phyloP scores from a whole-genome alignment of 2,888 invertebrate genomes.

The Dioctria linearis region DNA sequence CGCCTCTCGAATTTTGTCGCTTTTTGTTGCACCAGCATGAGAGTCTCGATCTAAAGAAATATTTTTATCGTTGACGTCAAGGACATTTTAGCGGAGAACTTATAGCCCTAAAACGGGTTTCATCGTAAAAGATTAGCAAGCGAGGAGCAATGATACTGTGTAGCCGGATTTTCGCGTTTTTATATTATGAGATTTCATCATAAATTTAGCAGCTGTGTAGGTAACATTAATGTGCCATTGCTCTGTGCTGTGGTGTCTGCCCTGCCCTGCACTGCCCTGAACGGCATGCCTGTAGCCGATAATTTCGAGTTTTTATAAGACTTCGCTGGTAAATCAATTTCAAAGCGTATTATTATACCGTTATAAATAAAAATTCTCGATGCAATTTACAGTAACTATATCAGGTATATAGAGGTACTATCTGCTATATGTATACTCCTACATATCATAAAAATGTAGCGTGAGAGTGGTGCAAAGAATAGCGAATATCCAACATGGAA shows the following conservation, averaged over 20 bases:
- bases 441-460: too few species aligned
- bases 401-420: too few species aligned
- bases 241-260: not conserved
- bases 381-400: too few species aligned
- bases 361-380: too few species aligned
- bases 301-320: slow-evolving; percentile 9
- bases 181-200: not conserved
- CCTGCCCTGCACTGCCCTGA: too few species aligned
- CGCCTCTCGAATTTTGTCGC: slow-evolving; percentile 10
- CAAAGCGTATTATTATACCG: too few species aligned
- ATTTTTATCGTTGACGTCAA: slow-evolving; percentile 33
- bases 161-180: not conserved
- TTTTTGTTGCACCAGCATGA: slow-evolving; percentile 18
- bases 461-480: too few species aligned
- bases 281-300: slow-evolving; percentile 13
- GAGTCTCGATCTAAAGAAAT: slow-evolving; percentile 12
- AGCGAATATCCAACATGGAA: too few species aligned
- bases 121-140: not conserved
- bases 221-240: slow-evolving; percentile 21
- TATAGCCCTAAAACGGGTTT: slow-evolving; percentile 18
- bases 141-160: slow-evolving; percentile 5
- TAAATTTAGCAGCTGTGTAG: not conserved
- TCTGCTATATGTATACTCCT: too few species aligned
- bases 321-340: too few species aligned
- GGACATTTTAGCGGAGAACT: slow-evolving; percentile 35